Base-by-base conservation (phyloP, 2,888 invertebrate species). In the Sympetrum striolatum region DNA sequence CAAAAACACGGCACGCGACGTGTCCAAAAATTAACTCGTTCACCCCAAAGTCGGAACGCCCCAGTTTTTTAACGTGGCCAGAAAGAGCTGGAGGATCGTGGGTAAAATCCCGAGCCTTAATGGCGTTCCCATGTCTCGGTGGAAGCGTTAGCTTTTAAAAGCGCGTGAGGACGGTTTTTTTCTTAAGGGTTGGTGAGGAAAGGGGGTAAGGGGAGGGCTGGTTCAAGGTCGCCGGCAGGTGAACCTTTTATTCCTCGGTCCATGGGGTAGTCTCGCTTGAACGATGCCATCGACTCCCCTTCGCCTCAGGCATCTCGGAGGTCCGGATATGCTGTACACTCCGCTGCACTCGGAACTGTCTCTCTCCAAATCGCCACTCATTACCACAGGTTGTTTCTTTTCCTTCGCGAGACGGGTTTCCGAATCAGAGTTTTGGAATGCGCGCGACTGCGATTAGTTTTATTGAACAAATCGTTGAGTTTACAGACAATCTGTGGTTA, bases 201-300 rank as follows among this genome's bases (percentile, higher is more conserved):
- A 31, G 82, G 53, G n/a, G 58, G 31, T n/a, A 35, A 4, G 25
- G 53, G 15, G 25, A 15, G 18, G 58, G 31, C 22, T 35, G 58
- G 82, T 35, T 82, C 82, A 82, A 82, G 82, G 82, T 82, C 82
- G 35, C n/a, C 25, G 44, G 80, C 35, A 48, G 48, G 81, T 48
- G 81, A 81, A 81, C 73, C 73, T 22, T 44, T 37, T 35, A 35
- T 44, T 39, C 25, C 48, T 22, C 44, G 81, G 44, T 81, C 81
- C 48, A 48, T 81, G 81, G 81, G 81, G 39, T 48, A 39, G 81
- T 81, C 81, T 81, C 81, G 48, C 81, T 81, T 22, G 14, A 44
- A 8, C 48, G 81, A 22, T 14, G 48, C 81, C 81, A n/a, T 48
- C 48, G n/a, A n/a, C 44, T 22, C 48, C 48, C 4, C 81, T 6